phyloP scores from a whole-genome alignment of 1,140 invertebrate genomes.

The Oscheius sp. region DNA sequence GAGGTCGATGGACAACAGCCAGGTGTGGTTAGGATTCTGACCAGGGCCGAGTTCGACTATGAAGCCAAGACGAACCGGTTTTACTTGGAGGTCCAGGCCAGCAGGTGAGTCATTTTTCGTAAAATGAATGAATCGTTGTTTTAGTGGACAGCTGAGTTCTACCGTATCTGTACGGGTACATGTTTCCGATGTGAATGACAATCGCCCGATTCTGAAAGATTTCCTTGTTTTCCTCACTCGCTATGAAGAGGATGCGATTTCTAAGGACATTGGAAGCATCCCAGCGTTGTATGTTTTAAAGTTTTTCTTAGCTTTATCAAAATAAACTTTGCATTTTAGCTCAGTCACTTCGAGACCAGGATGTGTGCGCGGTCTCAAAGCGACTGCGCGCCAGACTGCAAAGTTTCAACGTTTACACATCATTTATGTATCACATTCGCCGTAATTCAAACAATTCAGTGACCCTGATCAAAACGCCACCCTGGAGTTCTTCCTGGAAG shows the following conservation, averaged over 20 bases:
- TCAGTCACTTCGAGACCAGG: too few species aligned
- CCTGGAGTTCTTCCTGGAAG: conserved; percentile 53
- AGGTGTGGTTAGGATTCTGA: conserved; percentile 49
- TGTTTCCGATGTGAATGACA: conserved; percentile 58
- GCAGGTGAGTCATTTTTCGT: conserved; percentile 32
- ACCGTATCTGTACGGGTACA: conserved; percentile 53
- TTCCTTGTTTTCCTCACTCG: conserved; percentile 48
- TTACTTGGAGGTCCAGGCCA: conserved; percentile 53
- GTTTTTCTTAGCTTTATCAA: neutral
- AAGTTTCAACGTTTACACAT: neutral
- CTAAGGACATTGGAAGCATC: conserved; percentile 46
- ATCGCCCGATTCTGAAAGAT: conserved; percentile 52
- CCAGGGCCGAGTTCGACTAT: conserved; percentile 55
- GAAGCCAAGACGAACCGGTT: conserved; percentile 56
- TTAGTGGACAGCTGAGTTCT: conserved; percentile 56
- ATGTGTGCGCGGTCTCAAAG: too few species aligned
- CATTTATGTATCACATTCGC: neutral
- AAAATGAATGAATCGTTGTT: conserved; percentile 30
- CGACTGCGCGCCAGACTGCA: too few species aligned
- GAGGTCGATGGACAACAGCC: conserved; percentile 39
- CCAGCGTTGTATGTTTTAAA: conserved; percentile 55
- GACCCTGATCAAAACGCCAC: conserved; percentile 60
- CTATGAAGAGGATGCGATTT: conserved; percentile 43
- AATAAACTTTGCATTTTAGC: neutral
- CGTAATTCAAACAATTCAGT: conserved; percentile 36